Conservation (phyloP, 2,888 invertebrate genomes). For the Drosophila multiciliata region DNA sequence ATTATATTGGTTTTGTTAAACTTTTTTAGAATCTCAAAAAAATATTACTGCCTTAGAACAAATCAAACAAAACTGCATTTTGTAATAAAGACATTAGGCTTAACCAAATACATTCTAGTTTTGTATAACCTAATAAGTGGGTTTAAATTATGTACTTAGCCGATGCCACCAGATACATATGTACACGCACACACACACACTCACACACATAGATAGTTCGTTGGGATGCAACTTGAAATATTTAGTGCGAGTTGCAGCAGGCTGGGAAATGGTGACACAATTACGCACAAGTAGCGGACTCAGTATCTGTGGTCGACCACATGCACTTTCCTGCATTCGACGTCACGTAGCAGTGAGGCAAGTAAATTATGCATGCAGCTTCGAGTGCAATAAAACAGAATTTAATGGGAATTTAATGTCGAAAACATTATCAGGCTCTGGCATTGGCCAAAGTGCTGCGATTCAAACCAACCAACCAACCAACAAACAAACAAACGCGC, state of each 20-base stretch:
- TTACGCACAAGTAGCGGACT: conserved; percentile 27
- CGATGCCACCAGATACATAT: neutral
- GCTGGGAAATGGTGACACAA: conserved; percentile 9
- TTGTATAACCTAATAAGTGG: neutral
- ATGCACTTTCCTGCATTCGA: conserved; percentile 54
- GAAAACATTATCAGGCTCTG: conserved; percentile 70
- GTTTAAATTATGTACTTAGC: neutral
- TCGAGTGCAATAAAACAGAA: conserved; percentile 74
- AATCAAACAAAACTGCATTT: neutral
- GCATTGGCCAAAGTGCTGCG: conserved; percentile 40
- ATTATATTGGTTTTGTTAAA: neutral
- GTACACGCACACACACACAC: neutral
- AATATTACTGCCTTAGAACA: neutral
- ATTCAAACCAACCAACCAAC: conserved; percentile 39
- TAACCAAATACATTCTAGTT: neutral
- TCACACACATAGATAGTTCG: neutral
- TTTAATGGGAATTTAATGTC: conserved; percentile 75
- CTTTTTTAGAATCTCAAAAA: neutral
- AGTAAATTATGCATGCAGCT: conserved; percentile 73
- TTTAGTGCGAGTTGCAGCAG: conserved; percentile 2
- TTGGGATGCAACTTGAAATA: conserved; percentile 11
- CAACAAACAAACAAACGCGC: conserved; percentile 47
- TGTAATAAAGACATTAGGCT: neutral
- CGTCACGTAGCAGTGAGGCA: conserved; percentile 49
- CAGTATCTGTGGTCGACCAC: conserved; percentile 44